A percentile compares a stretch with the other conserved stretches of the same genome.
Evolutionary conservation across 2,113 vertebrate genomes (phyloP).

Genomic region (Enhydra lutris): DNA sequence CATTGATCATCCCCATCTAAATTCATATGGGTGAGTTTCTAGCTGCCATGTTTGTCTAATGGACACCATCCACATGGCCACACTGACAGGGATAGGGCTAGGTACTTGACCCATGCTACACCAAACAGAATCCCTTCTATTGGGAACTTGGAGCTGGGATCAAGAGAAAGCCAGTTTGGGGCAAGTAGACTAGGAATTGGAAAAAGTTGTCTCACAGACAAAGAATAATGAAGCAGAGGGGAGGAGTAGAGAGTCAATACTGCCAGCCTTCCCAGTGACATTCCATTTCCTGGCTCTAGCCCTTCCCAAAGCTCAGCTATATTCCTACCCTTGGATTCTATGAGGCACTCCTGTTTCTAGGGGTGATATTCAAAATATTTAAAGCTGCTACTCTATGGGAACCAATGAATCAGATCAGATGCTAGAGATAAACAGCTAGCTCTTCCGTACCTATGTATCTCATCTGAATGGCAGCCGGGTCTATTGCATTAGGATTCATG

Average conservation of each 20-base stretch:
- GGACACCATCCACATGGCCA: background rate
- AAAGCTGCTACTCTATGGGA: slow-evolving; percentile 33
- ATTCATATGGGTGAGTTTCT: background rate
- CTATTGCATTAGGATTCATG: background rate
- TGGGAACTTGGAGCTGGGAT: background rate
- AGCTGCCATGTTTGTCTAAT: background rate
- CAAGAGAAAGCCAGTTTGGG: background rate
- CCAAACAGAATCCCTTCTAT: background rate
- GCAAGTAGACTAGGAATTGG: background rate
- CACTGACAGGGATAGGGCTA: background rate
- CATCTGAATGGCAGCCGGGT: background rate
- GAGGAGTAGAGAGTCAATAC: background rate
- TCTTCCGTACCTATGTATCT: background rate
- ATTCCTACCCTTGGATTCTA: background rate
- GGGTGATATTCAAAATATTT: slow-evolving; percentile 62
- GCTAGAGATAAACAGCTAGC: background rate
- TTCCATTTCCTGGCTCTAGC: background rate
- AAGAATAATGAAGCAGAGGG: background rate
- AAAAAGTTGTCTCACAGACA: background rate
- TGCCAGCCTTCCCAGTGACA: background rate
- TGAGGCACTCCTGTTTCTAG: slow-evolving; percentile 32
- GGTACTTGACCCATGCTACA: background rate
- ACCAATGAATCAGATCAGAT: slow-evolving; percentile 20
- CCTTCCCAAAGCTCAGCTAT: background rate
- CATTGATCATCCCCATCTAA: background rate